Base-by-base conservation (phyloP, 2,113 vertebrate species). In the Ancistrus triradiatus region DNA sequence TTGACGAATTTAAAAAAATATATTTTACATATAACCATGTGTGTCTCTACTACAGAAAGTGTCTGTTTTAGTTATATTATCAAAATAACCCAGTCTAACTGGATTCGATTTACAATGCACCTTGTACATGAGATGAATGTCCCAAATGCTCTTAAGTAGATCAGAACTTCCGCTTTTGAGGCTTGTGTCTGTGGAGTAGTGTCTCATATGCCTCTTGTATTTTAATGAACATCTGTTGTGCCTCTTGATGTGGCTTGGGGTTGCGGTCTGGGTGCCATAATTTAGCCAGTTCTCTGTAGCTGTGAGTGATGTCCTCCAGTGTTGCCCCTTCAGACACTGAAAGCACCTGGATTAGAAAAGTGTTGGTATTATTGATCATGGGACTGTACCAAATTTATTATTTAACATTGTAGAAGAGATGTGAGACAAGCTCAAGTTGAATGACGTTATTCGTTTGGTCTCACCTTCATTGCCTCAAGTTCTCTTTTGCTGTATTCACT, bases 191-290 rank as follows among this genome's bases (percentile, higher is more conserved):
- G 15, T 13, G 68, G 0, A 77, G 63, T 28, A 95, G 84, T 47
- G 85, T 74, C 76, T 93, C 85, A 65, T 94, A 94, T 0, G 90
- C 93, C 25, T 91, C 84, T 25, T 93, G 87, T 63, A 97, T 86
- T 79, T 91, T 86, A 61, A 95, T 67, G 69, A 95, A 97, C 69
- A 74, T 90, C 40, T 64, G 68, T 74, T 92, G 85, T 13, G 93
- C 90, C 17, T 95, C 88, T 51, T 68, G 50, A 1, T 40, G 68
- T 8, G 73, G 81, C 19, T 86, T 83, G 27, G 58, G 80, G 78
- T 94, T 95, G 73, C 90, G 91, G 77, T 97, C 93, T 3, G 94
- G 93, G 60, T 96, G 92, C 92, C 93, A 95, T 13, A 78, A 59
- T 74, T 93, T 95, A 62, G 86, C 91, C 57, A 91, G 77, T 37